Percentiles rank a stretch among this genome's conserved stretches.
phyloP scores from a whole-genome alignment of 2,113 vertebrate genomes.

The Myotis davidii region DNA sequence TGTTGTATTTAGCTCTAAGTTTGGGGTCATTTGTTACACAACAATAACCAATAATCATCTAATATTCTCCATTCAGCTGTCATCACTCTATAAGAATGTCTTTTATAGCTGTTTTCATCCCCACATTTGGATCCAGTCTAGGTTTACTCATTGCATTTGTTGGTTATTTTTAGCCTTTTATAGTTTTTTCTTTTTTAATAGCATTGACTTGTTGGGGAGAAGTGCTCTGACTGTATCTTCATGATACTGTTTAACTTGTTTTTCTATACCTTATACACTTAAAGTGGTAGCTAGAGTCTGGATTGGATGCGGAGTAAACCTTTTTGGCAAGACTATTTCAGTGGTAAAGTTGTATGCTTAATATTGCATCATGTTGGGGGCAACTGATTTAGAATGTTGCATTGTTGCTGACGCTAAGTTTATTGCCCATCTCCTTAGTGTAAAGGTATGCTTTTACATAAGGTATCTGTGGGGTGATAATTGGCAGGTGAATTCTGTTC shows the following conservation, averaged over 20 bases:
- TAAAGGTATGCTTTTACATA: background rate
- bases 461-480: background rate
- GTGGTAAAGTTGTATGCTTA: background rate
- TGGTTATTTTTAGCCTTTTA: conserved; percentile 1
- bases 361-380: background rate
- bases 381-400: background rate
- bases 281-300: background rate
- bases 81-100: background rate
- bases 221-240: background rate
- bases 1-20: background rate
- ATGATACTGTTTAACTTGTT: background rate
- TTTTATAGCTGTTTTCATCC: background rate
- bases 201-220: background rate
- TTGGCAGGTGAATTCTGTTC: background rate
- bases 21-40: background rate
- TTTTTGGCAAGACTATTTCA: background rate
- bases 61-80: background rate
- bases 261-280: background rate
- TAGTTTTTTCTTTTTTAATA: background rate
- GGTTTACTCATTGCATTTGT: background rate
- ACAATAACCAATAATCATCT: background rate
- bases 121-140: background rate
- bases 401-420: background rate
- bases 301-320: background rate
- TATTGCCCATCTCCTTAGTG: background rate